Conservation (phyloP, 2,113 vertebrate genomes). For the Ammodytes dubius region DNA sequence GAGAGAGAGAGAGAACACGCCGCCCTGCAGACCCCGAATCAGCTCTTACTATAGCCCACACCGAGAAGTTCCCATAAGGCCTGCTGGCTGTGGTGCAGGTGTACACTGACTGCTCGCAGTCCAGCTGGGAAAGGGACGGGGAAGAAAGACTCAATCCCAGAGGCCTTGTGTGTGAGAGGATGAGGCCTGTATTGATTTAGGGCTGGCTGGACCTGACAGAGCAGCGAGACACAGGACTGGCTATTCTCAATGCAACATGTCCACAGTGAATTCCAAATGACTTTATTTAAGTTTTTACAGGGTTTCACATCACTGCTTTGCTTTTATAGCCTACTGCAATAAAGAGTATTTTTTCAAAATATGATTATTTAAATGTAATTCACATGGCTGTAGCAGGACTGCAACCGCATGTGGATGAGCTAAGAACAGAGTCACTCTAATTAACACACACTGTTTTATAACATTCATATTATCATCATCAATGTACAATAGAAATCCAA, state of each 20-base stretch:
- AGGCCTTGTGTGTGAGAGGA: conserved; percentile 40
- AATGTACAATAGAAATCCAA: too few species aligned
- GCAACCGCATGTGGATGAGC: too few species aligned
- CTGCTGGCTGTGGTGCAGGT: conserved; percentile 42
- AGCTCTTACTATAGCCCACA: conserved; percentile 57
- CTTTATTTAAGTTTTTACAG: background rate
- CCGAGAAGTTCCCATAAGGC: background rate
- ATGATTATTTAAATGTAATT: too few species aligned
- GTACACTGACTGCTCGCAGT: conserved; percentile 34
- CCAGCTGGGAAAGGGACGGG: conserved; percentile 1
- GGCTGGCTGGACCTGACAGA: conserved; percentile 17
- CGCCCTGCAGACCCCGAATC: conserved; percentile 61
- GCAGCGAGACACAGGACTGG: too few species aligned
- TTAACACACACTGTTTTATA: too few species aligned
- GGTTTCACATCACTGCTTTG: too few species aligned
- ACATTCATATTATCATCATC: too few species aligned
- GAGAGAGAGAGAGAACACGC: background rate
- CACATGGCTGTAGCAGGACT: too few species aligned
- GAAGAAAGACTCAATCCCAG: background rate
- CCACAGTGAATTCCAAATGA: background rate
- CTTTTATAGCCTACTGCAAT: background rate
- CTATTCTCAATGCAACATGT: background rate
- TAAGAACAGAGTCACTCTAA: too few species aligned
- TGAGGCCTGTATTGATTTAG: conserved; percentile 29
- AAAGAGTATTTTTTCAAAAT: background rate